These are phyloP conservation scores for Augochlorella aurata DNA, from an alignment of 2,888 invertebrate species.

Conservation along the genomic window DNA sequence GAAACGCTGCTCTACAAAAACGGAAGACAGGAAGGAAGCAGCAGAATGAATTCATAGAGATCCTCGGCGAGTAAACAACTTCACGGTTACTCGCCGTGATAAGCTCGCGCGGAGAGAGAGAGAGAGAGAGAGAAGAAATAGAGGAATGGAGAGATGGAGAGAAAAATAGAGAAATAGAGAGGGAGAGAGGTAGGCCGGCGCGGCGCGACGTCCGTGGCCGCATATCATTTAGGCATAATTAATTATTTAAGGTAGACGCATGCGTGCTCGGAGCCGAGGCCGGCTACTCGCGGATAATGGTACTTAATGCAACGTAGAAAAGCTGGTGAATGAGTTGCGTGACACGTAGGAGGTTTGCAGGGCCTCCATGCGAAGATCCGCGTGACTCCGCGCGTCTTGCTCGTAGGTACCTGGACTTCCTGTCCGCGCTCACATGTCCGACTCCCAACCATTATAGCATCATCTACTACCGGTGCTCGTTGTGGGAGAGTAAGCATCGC, in stretches of 20 bases:
- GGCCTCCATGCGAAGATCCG: slow-evolving; percentile 81
- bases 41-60: neutral
- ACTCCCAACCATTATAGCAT: slow-evolving; percentile 80
- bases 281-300: slow-evolving; percentile 57
- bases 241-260: slow-evolving; percentile 43
- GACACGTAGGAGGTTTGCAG: slow-evolving; percentile 78
- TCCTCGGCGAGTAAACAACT: slow-evolving; percentile 13
- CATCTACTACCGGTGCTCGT: slow-evolving; percentile 79
- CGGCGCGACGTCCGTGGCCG: slow-evolving; percentile 2
- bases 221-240: slow-evolving; percentile 42
- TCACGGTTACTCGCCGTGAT: neutral
- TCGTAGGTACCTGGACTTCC: slow-evolving; percentile 77
- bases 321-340: slow-evolving; percentile 78
- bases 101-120: neutral
- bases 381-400: slow-evolving; percentile 72
- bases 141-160: too few species aligned
- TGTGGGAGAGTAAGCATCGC: slow-evolving; percentile 82
- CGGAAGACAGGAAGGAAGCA: neutral
- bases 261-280: slow-evolving; percentile 16
- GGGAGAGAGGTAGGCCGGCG: too few species aligned
- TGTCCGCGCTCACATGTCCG: slow-evolving; percentile 80
- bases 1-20: neutral
- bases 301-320: slow-evolving; percentile 68
- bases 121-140: too few species aligned
- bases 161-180: too few species aligned